A percentile compares a stretch with the other conserved stretches of the same genome.
phyloP scores from a whole-genome alignment of 2,113 vertebrate genomes.

The Dinomys branickii region DNA sequence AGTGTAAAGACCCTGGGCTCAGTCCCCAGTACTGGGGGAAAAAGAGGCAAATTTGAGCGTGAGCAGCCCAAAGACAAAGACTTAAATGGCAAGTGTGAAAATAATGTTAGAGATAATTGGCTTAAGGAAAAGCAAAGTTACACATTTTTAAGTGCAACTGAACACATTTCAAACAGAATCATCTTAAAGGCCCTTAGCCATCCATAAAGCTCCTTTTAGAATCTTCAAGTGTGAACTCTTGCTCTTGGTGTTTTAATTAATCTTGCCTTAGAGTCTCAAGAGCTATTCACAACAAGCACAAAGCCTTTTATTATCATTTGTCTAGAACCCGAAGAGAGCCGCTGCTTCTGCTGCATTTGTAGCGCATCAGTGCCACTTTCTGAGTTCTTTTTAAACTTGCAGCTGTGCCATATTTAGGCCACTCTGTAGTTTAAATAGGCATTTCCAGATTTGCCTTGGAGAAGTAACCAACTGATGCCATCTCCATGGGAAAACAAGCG shows the following conservation, averaged over 20 bases:
- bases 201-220: not conserved
- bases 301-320: not conserved
- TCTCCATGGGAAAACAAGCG: not conserved
- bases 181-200: not conserved
- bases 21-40: not conserved
- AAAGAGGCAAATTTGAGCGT: not conserved
- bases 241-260: not conserved
- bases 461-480: not conserved
- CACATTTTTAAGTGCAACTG: slow-evolving; percentile 30
- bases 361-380: not conserved
- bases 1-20: not conserved
- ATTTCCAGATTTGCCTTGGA: not conserved
- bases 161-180: slow-evolving; percentile 18
- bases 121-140: slow-evolving; percentile 11
- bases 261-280: not conserved
- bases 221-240: not conserved
- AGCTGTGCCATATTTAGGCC: not conserved
- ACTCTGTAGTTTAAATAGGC: not conserved
- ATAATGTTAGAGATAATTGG: not conserved
- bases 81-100: not conserved
- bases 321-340: not conserved
- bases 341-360: not conserved
- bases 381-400: not conserved
- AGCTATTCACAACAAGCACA: not conserved
- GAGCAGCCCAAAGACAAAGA: not conserved